Conservation (phyloP, 2,113 vertebrate genomes). For the Mus musculus region GRCm39 chr5:48471001-48471500, state of each 20-base stretch:
- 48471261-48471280: not conserved
- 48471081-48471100: not conserved
- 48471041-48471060: not conserved
- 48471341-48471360: no score
- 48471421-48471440: not conserved
- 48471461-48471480: not conserved
- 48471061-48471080: not conserved
- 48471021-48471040: not conserved
- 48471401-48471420: not conserved
- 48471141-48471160: not conserved
- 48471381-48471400: not conserved
- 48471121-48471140: not conserved
- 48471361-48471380: not conserved
- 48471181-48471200: not conserved
- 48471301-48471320: not conserved
- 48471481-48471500: not conserved
- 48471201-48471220: not conserved
- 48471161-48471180: not conserved
- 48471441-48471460: not conserved
- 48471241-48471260: not conserved
- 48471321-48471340: not conserved
- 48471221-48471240: not conserved
- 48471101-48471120: not conserved
- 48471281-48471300: no score
- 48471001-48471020: not conserved